Evolutionary conservation across 2,113 vertebrate species (phyloP), one percentile per base, ranked within the genome.

Genomic region (Ochotona princeps): DNA sequence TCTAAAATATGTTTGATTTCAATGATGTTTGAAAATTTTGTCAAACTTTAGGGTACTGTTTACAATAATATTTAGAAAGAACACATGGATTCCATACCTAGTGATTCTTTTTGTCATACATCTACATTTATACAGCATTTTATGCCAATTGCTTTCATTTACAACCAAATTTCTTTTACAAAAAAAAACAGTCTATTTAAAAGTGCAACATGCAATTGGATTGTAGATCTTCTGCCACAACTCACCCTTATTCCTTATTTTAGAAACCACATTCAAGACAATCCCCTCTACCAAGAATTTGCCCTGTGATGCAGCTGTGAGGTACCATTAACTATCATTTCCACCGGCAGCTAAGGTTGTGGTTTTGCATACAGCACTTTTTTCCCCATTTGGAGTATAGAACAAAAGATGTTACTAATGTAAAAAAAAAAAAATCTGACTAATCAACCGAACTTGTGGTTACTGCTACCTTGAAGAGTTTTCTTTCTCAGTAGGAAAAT

Each of bases 401-500:
- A 0, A 78, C 92, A 94, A 91, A 95, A 96, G 93, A 91, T 69
- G 79, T 85, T 91, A 73, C 65, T 61, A 70, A 51, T 92, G 87
- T 74, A 44, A 44, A 44, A 44, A 44, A 44, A 57, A 57, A 96
- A 80, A 96, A 91, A 94, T 96, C 80, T 98, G 97, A 98, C 96
- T 97, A 98, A 98, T 97, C 96, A 94, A 92, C 93, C 82, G 0
- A 8, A 0, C 13, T 91, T 92, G 96, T 85, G 97, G 97, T 97
- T 93, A 70, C 96, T 74, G 90, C 90, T 67, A 35, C 0, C 2
- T 95, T 85, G 92, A 91, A 87, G 93, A 51, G 21, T 13, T 86
- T 94, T 97, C 90, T 89, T 95, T 95, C 95, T 96, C 91, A 89
- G 94, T 95, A 98, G 97, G 92, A 98, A 98, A 98, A 89, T 96